These are phyloP conservation scores for Pogonocherus hispidulus DNA, from an alignment of 2,888 invertebrate genomes.

Conservation along the genomic window DNA sequence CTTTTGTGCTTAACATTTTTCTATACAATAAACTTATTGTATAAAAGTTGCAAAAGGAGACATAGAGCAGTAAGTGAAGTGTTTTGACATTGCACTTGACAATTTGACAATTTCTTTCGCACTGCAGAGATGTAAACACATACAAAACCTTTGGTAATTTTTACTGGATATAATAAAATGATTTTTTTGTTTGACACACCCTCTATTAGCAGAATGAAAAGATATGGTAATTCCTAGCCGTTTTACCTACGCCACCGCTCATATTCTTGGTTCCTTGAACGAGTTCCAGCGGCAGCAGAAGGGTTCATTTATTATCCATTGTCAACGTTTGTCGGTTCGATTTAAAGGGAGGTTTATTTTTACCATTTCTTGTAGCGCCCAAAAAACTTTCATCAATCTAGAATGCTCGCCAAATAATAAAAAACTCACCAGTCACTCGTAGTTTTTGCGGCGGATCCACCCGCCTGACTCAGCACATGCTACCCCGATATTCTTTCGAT, in stretches of 20 bases:
- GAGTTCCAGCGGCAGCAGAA: conserved; percentile 22
- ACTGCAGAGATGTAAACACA: too few species aligned
- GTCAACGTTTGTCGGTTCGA: conserved; percentile 61
- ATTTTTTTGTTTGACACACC: too few species aligned
- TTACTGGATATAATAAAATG: too few species aligned
- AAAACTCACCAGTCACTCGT: conserved; percentile 65
- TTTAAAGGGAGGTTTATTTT: conserved; percentile 63
- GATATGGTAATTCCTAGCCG: conserved; percentile 8
- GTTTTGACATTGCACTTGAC: too few species aligned
- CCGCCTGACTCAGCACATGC: conserved; percentile 67
- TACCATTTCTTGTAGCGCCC: conserved; percentile 63
- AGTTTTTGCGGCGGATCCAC: conserved; percentile 58
- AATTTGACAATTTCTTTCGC: too few species aligned
- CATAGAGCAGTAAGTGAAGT: too few species aligned
- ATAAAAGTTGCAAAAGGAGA: too few species aligned
- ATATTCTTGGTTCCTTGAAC: conserved; percentile 24
- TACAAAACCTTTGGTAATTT: too few species aligned
- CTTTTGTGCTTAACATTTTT: too few species aligned
- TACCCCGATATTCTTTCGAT: conserved; percentile 59
- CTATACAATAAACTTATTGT: too few species aligned
- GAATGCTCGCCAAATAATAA: conserved; percentile 55
- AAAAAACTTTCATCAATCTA: conserved; percentile 65
- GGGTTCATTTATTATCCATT: conserved; percentile 61
- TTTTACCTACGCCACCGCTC: conserved; percentile 15
- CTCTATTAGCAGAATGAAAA: neutral